These are phyloP conservation scores for Phycodurus eques DNA, from an alignment of 2,113 vertebrate species.

Conservation along the genomic window DNA sequence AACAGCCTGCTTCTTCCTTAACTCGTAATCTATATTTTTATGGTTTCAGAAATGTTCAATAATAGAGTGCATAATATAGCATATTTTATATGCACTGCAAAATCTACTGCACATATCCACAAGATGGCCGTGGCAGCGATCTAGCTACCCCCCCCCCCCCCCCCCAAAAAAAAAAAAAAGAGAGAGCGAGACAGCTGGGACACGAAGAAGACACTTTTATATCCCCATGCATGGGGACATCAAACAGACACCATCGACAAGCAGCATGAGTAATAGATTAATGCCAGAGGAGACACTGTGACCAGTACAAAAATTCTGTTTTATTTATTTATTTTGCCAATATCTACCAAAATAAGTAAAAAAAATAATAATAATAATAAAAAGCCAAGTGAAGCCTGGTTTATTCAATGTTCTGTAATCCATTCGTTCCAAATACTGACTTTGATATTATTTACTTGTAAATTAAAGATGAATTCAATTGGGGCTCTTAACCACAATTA, in stretches of 20 bases:
- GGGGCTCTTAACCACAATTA: background rate
- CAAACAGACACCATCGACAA: conserved; percentile 25
- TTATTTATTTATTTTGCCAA: background rate
- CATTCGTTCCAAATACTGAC: too few relatives aligned
- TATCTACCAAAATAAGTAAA: background rate
- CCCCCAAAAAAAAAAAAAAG: too few relatives aligned
- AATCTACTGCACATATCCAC: background rate
- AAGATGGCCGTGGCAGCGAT: background rate
- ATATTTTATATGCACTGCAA: background rate
- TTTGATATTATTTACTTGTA: too few relatives aligned
- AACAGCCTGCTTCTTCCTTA: too few relatives aligned
- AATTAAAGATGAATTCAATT: background rate
- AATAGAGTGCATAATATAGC: background rate
- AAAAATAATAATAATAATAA: background rate
- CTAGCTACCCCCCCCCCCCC: background rate
- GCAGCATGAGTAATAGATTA: conserved; percentile 28
- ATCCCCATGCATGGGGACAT: conserved; percentile 21
- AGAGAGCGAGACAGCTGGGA: conserved; percentile 14
- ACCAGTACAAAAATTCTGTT: background rate
- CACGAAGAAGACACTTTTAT: conserved; percentile 31
- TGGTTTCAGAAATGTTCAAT: background rate
- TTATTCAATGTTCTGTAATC: too few relatives aligned
- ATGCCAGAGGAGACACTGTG: conserved; percentile 15
- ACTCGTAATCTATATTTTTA: too few relatives aligned
- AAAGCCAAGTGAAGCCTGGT: background rate